Evolutionary conservation across 1,140 invertebrate species (phyloP), one percentile per base, ranked within the genome.

Genomic region (Drosophila pruinosa): DNA sequence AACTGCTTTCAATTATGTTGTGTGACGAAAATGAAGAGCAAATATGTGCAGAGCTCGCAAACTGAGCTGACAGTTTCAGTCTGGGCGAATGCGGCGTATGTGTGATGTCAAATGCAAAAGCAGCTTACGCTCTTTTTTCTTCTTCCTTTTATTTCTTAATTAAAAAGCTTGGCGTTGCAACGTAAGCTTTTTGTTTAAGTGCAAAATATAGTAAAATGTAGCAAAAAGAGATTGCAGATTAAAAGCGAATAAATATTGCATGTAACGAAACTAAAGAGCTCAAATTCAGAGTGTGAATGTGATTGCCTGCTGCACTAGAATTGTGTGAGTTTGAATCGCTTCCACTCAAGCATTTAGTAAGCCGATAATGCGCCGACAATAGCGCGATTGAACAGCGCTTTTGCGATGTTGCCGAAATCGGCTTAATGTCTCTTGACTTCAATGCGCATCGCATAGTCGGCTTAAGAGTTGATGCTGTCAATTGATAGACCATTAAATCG

Each of bases 331-430:
- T 26, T 41, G 43, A 22, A 21, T 45, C 21, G n/a, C 10, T 45
- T 45, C 10, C 47, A 45, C 17, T 57, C 31, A 59, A 68, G 64
- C 48, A 61, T 68, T 61, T 53, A 47, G 47, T 72, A 72, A 72
- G 70, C 70, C 56, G 54, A 68, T 72, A 72, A 72, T 69, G 56
- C 70, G 22, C 22, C 24, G 28, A 72, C 70, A 69, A 69, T 68
- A 19, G 48, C 36, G 69, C 63, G 54, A 72, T 59, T 52, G 54
- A 58, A 34, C 62, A 53, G 45, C 54, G 22, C 69, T 59, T 41
- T 47, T 53, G 15, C 26, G 26, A 50, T 12, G 28, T 26, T 26
- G 34, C 41, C 38, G 24, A 67, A 72, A 67, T 69, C 63, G 64
- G 70, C 70, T 61, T 72, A 72, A 39, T 61, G 47, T 48, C 63